Evolutionary conservation across 2,888 invertebrate genomes (phyloP).

Genomic region (Lissocephala sabroskyi): DNA sequence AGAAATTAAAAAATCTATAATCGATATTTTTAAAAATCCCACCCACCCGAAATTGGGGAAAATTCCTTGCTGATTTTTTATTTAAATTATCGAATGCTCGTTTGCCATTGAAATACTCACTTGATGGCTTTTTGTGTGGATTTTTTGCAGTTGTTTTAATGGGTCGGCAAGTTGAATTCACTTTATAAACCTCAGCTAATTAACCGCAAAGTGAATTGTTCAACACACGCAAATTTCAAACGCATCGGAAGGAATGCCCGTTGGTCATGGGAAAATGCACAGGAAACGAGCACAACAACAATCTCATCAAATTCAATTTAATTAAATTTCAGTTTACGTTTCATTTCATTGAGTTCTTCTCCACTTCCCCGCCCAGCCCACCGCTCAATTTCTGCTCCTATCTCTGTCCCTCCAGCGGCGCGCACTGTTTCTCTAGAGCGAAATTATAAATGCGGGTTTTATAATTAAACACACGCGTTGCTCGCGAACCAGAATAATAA

Average conservation of each 20-base stretch:
- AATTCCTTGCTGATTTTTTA: no score
- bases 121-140: not conserved
- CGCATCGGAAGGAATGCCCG: not conserved
- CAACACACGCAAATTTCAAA: not conserved
- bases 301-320: conserved; percentile 7
- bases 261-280: not conserved
- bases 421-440: not conserved
- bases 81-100: no score
- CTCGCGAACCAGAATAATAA: conserved; percentile 21
- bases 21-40: no score
- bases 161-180: not conserved
- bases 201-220: conserved; percentile 1
- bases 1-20: no score
- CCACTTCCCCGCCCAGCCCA: conserved; percentile 4
- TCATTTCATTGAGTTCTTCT: not conserved
- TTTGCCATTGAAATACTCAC: not conserved
- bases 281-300: not conserved
- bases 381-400: not conserved
- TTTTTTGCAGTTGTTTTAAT: not conserved
- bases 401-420: not conserved
- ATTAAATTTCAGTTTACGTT: conserved; percentile 16
- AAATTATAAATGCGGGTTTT: conserved; percentile 8
- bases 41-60: no score
- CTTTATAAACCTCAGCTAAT: not conserved
- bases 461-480: conserved; percentile 47